Percentiles rank a stretch among this genome's conserved stretches.
phyloP scores from a whole-genome alignment of 1,140 invertebrate genomes.

The Plectrocnemia conspersa region DNA sequence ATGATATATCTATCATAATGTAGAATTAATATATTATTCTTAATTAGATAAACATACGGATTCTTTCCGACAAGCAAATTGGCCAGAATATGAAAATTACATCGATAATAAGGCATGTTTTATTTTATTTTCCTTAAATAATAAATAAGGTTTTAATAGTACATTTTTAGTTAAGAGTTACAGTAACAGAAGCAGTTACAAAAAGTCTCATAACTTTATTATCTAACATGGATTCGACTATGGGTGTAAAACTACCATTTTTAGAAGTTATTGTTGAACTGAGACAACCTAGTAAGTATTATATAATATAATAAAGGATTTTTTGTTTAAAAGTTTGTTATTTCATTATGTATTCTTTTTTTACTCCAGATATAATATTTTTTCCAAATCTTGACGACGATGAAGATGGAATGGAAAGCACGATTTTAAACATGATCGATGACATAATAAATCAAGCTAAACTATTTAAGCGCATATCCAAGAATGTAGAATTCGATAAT shows the following conservation, averaged over 20 bases:
- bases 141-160: not conserved
- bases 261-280: slow-evolving; percentile 46
- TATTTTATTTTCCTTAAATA: not conserved
- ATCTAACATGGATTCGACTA: slow-evolving; percentile 44
- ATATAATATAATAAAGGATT: slow-evolving; percentile 8
- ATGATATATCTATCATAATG: not conserved
- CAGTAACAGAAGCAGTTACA: slow-evolving; percentile 47
- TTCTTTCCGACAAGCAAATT: slow-evolving; percentile 41
- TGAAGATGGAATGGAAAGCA: slow-evolving; percentile 42
- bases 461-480: slow-evolving; percentile 43
- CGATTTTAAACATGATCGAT: slow-evolving; percentile 47
- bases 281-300: slow-evolving; percentile 43
- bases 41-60: not conserved
- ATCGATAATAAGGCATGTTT: slow-evolving; percentile 38
- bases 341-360: slow-evolving; percentile 10
- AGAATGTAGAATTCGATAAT: slow-evolving; percentile 16
- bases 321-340: slow-evolving; percentile 4
- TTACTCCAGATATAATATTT: slow-evolving; percentile 46
- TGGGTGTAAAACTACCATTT: slow-evolving; percentile 41
- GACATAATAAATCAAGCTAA: slow-evolving; percentile 48
- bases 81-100: slow-evolving; percentile 48
- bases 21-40: not conserved
- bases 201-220: slow-evolving; percentile 46
- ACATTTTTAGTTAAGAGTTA: slow-evolving; percentile 38
- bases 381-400: slow-evolving; percentile 45